Percentiles rank a stretch among this genome's conserved stretches.
phyloP scores from a whole-genome alignment of 2,888 invertebrate genomes.

The Macrosiphum euphorbiae region DNA sequence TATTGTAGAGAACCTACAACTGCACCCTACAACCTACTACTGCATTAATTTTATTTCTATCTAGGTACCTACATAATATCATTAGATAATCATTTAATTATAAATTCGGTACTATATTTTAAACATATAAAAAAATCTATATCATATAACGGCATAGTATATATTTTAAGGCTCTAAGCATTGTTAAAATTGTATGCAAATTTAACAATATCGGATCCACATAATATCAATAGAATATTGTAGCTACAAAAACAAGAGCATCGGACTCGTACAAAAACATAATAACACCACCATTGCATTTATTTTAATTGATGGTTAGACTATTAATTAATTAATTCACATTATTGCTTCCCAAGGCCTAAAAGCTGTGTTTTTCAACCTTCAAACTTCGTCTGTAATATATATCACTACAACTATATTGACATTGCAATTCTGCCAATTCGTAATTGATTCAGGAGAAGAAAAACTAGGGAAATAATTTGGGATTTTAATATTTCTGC shows the following conservation, averaged over 20 bases:
- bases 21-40: too few species aligned
- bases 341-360: slow-evolving; percentile 12
- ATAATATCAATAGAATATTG: background rate
- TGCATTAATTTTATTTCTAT: background rate
- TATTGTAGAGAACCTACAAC: too few species aligned
- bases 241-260: background rate
- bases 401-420: background rate
- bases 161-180: background rate
- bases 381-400: background rate
- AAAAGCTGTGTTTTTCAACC: slow-evolving; percentile 30
- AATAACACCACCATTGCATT: background rate
- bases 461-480: background rate
- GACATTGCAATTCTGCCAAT: background rate
- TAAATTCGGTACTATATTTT: background rate
- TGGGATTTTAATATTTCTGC: background rate
- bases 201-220: background rate
- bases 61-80: background rate
- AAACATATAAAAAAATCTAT: background rate
- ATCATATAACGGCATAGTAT: background rate
- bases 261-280: background rate
- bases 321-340: slow-evolving; percentile 16
- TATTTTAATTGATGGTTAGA: slow-evolving; percentile 32
- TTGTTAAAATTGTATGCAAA: background rate
- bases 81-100: background rate
- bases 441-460: background rate